phyloP scores from a whole-genome alignment of 2,888 invertebrate genomes.

The Halocaridina rubra region DNA sequence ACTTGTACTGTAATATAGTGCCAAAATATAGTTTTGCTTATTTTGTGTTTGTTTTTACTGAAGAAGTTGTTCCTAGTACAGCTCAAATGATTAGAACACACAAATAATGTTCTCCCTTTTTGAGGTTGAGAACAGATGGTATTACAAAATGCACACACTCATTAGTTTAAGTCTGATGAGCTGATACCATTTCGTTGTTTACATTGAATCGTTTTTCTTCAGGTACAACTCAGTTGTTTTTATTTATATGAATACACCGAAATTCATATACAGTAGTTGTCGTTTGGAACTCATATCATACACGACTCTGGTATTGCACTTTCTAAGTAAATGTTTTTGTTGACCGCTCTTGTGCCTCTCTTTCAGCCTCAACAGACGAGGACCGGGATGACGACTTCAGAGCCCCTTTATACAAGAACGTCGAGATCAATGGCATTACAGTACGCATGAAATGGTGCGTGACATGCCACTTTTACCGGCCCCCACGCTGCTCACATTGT shows the following conservation, averaged over 20 bases:
- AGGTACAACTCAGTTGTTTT: too few relatives aligned
- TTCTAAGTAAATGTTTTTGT: too few relatives aligned
- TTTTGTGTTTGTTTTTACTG: not conserved
- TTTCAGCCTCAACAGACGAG: conserved; percentile 91
- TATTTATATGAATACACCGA: too few relatives aligned
- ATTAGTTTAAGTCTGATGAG: not conserved
- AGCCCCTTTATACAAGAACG: conserved; percentile 95
- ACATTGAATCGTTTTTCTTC: too few relatives aligned
- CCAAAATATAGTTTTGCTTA: not conserved
- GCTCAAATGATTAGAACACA: not conserved
- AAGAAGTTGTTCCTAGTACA: not conserved
- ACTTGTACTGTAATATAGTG: too few relatives aligned
- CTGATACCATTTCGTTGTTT: too few relatives aligned
- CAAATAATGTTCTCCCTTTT: not conserved
- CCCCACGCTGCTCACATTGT: conserved; percentile 98
- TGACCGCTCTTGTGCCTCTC: not conserved
- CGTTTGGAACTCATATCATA: too few relatives aligned
- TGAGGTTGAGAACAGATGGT: not conserved
- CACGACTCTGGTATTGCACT: too few relatives aligned
- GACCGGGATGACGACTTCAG: conserved; percentile 97
- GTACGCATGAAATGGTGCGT: conserved; percentile 99
- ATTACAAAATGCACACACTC: not conserved
- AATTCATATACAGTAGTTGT: too few relatives aligned
- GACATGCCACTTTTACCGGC: conserved; percentile 99
- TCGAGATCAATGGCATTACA: conserved; percentile 97